Conservation (phyloP, 1,140 invertebrate species). For the Leptestheria dahalacensis region DNA sequence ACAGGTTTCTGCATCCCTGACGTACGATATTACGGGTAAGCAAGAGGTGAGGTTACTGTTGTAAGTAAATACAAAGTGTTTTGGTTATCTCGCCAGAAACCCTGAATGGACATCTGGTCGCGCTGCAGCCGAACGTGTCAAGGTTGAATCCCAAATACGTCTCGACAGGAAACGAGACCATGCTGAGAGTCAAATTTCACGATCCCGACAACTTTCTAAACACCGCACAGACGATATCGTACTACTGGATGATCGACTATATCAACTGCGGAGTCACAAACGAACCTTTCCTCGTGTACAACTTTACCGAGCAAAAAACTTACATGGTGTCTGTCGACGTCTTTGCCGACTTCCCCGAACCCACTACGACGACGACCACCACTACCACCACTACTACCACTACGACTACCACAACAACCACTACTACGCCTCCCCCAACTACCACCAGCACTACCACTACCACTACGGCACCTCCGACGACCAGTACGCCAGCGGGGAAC, state of each 20-base stretch:
- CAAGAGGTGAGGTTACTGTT: too few species aligned
- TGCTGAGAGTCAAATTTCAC: conserved; percentile 8
- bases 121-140: neutral
- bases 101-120: conserved; percentile 10
- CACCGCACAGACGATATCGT: neutral
- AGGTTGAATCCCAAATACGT: conserved; percentile 2
- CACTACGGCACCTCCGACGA: neutral
- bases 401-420: conserved; percentile 11
- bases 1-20: neutral
- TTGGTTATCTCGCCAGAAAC: conserved; percentile 1
- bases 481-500: neutral
- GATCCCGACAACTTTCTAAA: conserved; percentile 11
- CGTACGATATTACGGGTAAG: conserved; percentile 12
- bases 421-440: conserved; percentile 1
- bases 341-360: conserved; percentile 3
- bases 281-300: conserved; percentile 7
- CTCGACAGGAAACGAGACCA: conserved; percentile 10
- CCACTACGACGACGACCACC: conserved; percentile 12
- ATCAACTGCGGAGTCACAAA: conserved; percentile 3
- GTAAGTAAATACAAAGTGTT: neutral
- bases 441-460: conserved; percentile 10
- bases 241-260: conserved; percentile 8
- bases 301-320: conserved; percentile 13
- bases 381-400: conserved; percentile 12
- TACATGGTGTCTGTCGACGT: conserved; percentile 7